phyloP scores from a whole-genome alignment of 2,888 invertebrate species.

The Pseudanteris insignis region DNA sequence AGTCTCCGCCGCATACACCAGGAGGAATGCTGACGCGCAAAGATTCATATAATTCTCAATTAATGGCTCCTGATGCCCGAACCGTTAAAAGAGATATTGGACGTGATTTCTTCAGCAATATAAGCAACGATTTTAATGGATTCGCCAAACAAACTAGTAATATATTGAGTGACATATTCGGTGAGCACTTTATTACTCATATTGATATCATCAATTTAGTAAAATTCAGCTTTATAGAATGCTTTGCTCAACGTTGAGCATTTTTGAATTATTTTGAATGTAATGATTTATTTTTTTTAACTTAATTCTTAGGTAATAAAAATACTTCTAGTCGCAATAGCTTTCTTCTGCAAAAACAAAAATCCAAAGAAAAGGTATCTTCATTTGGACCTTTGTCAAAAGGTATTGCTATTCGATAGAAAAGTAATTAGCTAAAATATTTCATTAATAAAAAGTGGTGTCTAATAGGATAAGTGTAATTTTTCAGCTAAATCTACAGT shows the following conservation, averaged over 20 bases:
- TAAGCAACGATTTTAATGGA: constrained; percentile 92
- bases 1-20: constrained; percentile 58
- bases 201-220: neutral
- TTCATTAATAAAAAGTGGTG: too few relatives aligned
- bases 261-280: too few relatives aligned
- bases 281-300: constrained; percentile 1
- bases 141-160: constrained; percentile 91
- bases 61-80: constrained; percentile 72
- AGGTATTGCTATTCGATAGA: constrained; percentile 68
- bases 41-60: constrained; percentile 71
- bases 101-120: constrained; percentile 87
- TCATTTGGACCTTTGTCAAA: constrained; percentile 81
- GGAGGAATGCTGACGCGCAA: constrained; percentile 63
- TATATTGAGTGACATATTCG: constrained; percentile 93
- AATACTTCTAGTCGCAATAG: constrained; percentile 63
- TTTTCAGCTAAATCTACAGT: constrained; percentile 74
- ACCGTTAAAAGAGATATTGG: constrained; percentile 70
- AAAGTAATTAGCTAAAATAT: neutral
- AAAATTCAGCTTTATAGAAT: constrained; percentile 14
- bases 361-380: constrained; percentile 68
- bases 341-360: constrained; percentile 66
- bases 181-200: constrained; percentile 64
- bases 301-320: constrained; percentile 58
- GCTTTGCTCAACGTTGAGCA: too few relatives aligned
- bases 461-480: too few relatives aligned